These are phyloP conservation scores for Grammomys dolichurus DNA, from an alignment of 2,113 vertebrate species.

Conservation along the genomic window DNA sequence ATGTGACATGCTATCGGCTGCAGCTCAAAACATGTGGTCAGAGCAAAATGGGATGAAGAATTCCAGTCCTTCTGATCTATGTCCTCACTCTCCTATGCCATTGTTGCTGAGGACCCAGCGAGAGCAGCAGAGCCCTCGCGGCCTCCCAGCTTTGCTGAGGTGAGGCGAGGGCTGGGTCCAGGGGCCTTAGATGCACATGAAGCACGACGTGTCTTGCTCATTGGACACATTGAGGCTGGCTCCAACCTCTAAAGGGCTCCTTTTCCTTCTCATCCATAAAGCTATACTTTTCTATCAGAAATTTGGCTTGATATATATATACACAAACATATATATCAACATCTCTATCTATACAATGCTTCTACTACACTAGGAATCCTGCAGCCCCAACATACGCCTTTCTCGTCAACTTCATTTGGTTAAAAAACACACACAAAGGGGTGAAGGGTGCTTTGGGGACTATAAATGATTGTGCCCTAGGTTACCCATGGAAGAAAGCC, in stretches of 20 bases:
- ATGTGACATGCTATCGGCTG: conserved; percentile 48
- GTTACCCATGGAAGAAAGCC: conserved; percentile 73
- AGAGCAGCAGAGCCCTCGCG: background rate
- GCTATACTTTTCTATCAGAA: conserved; percentile 88
- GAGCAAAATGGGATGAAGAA: conserved; percentile 67
- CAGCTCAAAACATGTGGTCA: conserved; percentile 63
- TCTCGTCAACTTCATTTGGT: conserved; percentile 85
- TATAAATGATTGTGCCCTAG: conserved; percentile 82
- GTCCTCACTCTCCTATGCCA: background rate
- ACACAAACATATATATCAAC: conserved; percentile 79
- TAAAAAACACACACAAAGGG: conserved; percentile 75
- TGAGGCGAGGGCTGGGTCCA: background rate
- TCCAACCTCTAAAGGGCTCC: conserved; percentile 78
- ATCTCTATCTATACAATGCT: conserved; percentile 86
- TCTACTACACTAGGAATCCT: conserved; percentile 83
- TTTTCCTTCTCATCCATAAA: conserved; percentile 85
- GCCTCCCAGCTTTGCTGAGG: background rate
- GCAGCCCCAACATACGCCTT: conserved; percentile 75
- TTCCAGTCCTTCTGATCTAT: conserved; percentile 55
- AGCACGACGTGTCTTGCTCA: background rate
- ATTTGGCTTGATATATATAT: conserved; percentile 86
- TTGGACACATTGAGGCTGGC: conserved; percentile 50
- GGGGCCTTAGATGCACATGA: background rate
- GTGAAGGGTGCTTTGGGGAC: conserved; percentile 81
- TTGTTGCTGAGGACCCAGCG: conserved; percentile 2